Evolutionary conservation across 2,797 vertebrate species (phyloP).

Genomic region (Tamandua tetradactyla): DNA sequence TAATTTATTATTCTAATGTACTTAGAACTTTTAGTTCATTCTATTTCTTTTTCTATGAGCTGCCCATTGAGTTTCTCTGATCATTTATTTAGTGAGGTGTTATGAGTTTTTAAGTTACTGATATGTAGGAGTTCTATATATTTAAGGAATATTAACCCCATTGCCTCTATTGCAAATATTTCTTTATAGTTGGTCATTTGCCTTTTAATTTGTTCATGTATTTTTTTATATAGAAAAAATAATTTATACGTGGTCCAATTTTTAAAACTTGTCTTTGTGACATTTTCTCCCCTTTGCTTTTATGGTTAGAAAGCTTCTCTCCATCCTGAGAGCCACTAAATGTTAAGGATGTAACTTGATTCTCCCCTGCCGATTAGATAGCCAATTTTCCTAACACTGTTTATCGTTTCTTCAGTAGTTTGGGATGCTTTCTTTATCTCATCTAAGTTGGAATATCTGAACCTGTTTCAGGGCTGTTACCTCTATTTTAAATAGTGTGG

Average conservation of each 20-base stretch:
- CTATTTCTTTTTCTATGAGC: background rate
- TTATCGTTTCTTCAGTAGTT: background rate
- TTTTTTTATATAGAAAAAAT: slow-evolving; percentile 7
- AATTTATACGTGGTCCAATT: background rate
- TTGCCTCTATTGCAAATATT: background rate
- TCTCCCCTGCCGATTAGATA: background rate
- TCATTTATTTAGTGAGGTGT: background rate
- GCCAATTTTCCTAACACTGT: background rate
- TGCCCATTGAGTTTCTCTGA: background rate
- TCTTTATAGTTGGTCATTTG: background rate
- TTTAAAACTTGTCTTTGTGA: background rate
- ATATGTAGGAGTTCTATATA: background rate
- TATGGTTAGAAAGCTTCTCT: background rate
- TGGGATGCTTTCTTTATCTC: background rate
- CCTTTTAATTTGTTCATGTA: background rate
- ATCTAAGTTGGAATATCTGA: background rate
- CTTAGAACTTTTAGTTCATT: background rate
- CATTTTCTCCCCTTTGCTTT: background rate
- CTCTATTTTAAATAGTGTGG: background rate
- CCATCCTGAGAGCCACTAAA: background rate
- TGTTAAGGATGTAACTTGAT: background rate
- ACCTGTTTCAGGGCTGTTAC: background rate
- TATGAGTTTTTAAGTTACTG: background rate
- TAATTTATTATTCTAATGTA: background rate
- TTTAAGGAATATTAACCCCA: background rate